Conservation (phyloP, 2,888 invertebrate genomes). For the Mantis religiosa region DNA sequence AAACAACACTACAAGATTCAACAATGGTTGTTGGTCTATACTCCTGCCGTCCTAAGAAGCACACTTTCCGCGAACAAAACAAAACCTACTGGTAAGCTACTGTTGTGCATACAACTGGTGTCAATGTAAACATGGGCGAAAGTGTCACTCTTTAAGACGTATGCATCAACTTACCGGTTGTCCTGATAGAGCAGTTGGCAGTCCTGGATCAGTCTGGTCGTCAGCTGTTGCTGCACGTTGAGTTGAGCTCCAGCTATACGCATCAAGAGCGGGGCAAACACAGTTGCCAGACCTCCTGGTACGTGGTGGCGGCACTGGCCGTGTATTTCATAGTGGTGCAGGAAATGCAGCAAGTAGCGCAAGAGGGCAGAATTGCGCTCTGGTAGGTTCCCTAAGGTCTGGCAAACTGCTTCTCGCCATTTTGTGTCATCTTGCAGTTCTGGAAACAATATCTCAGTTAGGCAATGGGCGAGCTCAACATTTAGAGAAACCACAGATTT, state of each 20-base stretch:
- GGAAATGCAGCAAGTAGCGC: constrained; percentile 44
- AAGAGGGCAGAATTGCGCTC: constrained; percentile 42
- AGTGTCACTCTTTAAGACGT: too few relatives aligned
- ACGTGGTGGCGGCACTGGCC: constrained; percentile 18
- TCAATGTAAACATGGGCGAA: too few relatives aligned
- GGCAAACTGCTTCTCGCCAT: constrained; percentile 31
- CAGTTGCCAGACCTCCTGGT: constrained; percentile 30
- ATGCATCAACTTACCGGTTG: constrained; percentile 23
- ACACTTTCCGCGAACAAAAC: too few relatives aligned
- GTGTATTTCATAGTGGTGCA: constrained; percentile 42
- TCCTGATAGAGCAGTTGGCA: constrained; percentile 32
- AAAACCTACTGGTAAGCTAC: too few relatives aligned
- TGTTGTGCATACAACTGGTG: too few relatives aligned
- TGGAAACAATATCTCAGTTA: background rate
- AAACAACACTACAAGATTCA: too few relatives aligned
- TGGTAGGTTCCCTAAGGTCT: constrained; percentile 37
- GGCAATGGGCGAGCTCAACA: too few relatives aligned
- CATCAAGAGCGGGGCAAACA: constrained; percentile 33
- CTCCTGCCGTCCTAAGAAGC: too few relatives aligned
- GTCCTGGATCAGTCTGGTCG: constrained; percentile 32
- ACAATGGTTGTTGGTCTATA: too few relatives aligned
- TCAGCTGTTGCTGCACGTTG: background rate
- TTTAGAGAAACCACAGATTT: too few relatives aligned
- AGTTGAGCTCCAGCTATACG: background rate
- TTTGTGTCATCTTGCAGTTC: constrained; percentile 32